Evolutionary conservation across 1,140 invertebrate genomes (phyloP).

Genomic region (Hycleus phaleratus): DNA sequence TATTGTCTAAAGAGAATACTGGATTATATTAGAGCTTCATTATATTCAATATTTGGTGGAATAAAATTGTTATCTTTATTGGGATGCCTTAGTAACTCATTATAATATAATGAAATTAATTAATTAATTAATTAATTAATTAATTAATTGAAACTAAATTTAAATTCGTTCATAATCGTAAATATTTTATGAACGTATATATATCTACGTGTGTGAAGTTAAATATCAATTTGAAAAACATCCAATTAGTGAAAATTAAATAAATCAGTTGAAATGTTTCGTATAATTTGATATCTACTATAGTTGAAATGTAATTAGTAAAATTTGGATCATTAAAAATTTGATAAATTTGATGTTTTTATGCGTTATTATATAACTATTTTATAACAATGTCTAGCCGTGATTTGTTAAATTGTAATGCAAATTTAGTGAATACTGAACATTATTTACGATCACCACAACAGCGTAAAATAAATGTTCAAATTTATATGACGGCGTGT

Average conservation of each 20-base stretch:
- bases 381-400: conserved; percentile 7
- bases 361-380: neutral
- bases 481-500: conserved; percentile 10
- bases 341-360: conserved; percentile 12
- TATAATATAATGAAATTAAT: too few species aligned
- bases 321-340: conserved; percentile 10
- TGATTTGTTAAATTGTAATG: conserved; percentile 14
- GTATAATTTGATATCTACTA: neutral
- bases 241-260: neutral
- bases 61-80: too few species aligned
- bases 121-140: too few species aligned
- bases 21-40: too few species aligned
- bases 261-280: neutral
- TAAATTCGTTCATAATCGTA: too few species aligned
- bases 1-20: too few species aligned
- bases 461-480: conserved; percentile 12
- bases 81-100: too few species aligned
- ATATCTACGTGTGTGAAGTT: too few species aligned
- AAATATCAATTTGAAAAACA: too few species aligned
- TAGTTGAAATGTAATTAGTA: conserved; percentile 9
- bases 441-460: conserved; percentile 14
- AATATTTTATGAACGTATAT: too few species aligned
- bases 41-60: too few species aligned
- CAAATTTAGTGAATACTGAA: conserved; percentile 11
- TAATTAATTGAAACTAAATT: too few species aligned